phyloP scores from a whole-genome alignment of 2,113 vertebrate genomes.

The Loxodonta africana region DNA sequence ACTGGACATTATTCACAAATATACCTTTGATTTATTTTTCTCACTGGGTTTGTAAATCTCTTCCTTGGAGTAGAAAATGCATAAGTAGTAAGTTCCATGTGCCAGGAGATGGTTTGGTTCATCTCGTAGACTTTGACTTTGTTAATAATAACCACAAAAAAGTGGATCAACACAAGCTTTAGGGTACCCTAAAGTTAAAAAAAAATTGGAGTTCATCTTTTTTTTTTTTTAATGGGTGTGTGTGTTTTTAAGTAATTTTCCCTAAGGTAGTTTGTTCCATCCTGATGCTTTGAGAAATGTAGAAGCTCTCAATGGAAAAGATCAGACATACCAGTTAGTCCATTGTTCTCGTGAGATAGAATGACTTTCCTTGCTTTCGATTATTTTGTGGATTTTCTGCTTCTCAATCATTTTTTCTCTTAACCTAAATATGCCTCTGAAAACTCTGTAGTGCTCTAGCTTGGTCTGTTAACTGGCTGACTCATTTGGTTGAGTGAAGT shows the following conservation, averaged over 20 bases:
- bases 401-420: not conserved
- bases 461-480: not conserved
- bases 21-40: constrained; percentile 78
- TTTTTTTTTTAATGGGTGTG: not conserved
- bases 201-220: not conserved
- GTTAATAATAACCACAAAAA: constrained; percentile 62
- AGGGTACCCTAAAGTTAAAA: constrained; percentile 36
- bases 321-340: not conserved
- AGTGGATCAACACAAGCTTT: not conserved
- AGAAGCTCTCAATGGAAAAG: not conserved
- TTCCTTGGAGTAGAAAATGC: constrained; percentile 63
- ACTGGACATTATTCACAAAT: constrained; percentile 59
- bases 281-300: not conserved
- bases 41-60: constrained; percentile 75
- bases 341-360: not conserved
- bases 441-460: not conserved
- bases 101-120: constrained; percentile 60
- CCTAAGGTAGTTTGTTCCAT: not conserved
- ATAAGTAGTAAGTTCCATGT: constrained; percentile 64
- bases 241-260: not conserved
- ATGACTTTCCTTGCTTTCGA: not conserved
- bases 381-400: not conserved
- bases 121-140: constrained; percentile 61
- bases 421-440: not conserved
- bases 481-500: not conserved